Evolutionary conservation across 2,113 vertebrate genomes (phyloP), one percentile per base, ranked within the genome.

Genomic region (Apus apus): DNA sequence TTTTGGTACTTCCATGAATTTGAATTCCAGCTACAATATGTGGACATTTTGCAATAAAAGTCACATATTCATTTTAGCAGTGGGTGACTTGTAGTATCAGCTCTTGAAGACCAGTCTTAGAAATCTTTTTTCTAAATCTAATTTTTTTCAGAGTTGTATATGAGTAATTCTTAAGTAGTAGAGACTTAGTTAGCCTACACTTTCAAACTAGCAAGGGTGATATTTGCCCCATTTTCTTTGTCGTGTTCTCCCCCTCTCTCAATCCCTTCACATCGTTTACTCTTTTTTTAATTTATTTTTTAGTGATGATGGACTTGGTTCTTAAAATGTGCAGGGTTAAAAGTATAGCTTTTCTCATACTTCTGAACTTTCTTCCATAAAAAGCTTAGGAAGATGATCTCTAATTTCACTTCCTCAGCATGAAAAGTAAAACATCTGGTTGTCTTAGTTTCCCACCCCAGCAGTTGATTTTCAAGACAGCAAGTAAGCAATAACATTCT

Each of bases 361-460:
- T 90, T 92, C 84, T 94, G 91, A 94, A 81, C 80, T 72, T 93
- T 94, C 73, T 92, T 95, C 77, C 86, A 82, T n/a, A 82, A 89
- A 96, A 93, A 30, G 8, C 57, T 89, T 85, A 87, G 73, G 84
- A 97, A 92, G 86, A 92, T 13, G 54, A 65, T 95, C 94, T 95
- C 95, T 82, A 94, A 96, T 95, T 97, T 97, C 94, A 94, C 84
- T 90, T 94, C 93, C 95, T 96, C 95, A 93, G 93, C 95, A 96
- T 72, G 91, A 94, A 95, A 94, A 95, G 74, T 87, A 82, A 85
- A 97, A 94, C 91, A 97, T 96, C 95, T 97, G 95, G 51, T 81
- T 92, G 80, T 92, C 89, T 94, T 54, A 85, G 66, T 46, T 94
- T 96, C 89, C 93, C 89, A 95, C 77, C 68, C 84, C 4, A 13